Percentiles rank a stretch among this genome's conserved stretches.
Conservation (phyloP, 2,888 invertebrate genomes). For the Arge pagana region DNA sequence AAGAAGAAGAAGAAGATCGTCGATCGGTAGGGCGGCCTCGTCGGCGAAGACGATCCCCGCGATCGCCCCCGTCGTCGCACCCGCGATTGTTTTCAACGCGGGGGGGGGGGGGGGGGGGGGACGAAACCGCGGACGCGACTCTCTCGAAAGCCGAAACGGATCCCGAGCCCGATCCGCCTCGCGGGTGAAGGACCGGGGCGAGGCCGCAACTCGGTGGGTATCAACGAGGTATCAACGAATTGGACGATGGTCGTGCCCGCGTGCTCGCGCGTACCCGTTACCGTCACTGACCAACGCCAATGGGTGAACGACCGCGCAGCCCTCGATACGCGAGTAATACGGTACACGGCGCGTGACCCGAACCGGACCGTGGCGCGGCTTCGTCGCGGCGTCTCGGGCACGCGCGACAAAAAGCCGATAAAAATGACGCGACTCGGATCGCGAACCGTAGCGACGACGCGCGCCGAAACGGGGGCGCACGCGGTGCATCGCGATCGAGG, state of each 20-base stretch:
- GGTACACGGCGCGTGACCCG: not conserved
- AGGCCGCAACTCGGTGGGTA: conserved; percentile 16
- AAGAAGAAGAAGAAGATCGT: no score
- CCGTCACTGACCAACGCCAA: conserved; percentile 57
- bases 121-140: not conserved
- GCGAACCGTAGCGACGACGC: no score
- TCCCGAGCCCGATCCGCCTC: conserved; percentile 28
- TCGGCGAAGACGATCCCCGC: no score
- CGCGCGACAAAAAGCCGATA: not conserved
- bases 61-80: no score
- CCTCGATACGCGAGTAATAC: conserved; percentile 22
- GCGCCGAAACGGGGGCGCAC: no score
- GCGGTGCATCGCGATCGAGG: not conserved
- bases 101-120: not conserved
- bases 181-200: conserved; percentile 48
- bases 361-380: not conserved
- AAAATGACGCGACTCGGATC: not conserved
- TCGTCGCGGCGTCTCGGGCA: not conserved
- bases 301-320: conserved; percentile 52
- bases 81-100: no score
- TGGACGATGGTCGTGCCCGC: conserved; percentile 19
- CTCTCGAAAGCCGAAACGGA: not conserved
- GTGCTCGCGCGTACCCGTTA: conserved; percentile 46
- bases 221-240: conserved; percentile 15
- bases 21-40: no score